Conservation (phyloP, 2,113 vertebrate genomes). For the Morone saxatilis region DNA sequence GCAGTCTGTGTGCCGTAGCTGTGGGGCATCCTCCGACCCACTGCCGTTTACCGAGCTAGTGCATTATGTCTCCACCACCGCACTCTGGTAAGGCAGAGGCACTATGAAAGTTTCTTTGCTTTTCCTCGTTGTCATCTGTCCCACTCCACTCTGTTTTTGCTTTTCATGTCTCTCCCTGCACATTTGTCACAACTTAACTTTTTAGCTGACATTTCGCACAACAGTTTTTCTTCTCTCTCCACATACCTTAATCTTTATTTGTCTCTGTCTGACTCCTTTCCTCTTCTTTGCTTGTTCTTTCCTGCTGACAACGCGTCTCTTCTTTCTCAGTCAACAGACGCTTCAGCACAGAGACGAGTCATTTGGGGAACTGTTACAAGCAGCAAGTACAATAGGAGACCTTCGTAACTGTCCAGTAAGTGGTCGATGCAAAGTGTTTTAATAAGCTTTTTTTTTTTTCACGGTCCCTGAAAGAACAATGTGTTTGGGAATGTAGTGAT, state of each 20-base stretch:
- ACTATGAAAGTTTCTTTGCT: conserved; percentile 13
- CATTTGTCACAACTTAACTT: conserved; percentile 27
- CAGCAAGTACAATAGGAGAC: conserved; percentile 94
- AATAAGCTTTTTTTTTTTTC: not conserved
- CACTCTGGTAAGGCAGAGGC: conserved; percentile 91
- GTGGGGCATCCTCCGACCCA: conserved; percentile 96
- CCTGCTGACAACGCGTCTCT: conserved; percentile 20
- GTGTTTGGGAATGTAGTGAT: not conserved
- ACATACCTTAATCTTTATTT: conserved; percentile 8
- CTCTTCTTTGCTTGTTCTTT: not conserved
- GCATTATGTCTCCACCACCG: conserved; percentile 97
- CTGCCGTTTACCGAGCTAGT: conserved; percentile 97
- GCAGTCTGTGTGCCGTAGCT: conserved; percentile 95
- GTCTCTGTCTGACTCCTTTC: not conserved
- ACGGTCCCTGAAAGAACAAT: not conserved
- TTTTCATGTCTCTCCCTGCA: conserved; percentile 5
- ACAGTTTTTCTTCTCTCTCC: not conserved
- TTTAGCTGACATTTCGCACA: conserved; percentile 19
- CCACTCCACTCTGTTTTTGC: not conserved
- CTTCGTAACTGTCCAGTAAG: conserved; percentile 95
- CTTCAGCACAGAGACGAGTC: conserved; percentile 90
- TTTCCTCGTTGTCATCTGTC: conserved; percentile 2
- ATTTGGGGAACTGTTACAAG: conserved; percentile 94
- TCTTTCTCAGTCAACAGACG: conserved; percentile 89
- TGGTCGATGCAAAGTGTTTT: conserved; percentile 28